Base-by-base conservation (phyloP, 2,113 vertebrate species). In the Seriola dumerili region DNA sequence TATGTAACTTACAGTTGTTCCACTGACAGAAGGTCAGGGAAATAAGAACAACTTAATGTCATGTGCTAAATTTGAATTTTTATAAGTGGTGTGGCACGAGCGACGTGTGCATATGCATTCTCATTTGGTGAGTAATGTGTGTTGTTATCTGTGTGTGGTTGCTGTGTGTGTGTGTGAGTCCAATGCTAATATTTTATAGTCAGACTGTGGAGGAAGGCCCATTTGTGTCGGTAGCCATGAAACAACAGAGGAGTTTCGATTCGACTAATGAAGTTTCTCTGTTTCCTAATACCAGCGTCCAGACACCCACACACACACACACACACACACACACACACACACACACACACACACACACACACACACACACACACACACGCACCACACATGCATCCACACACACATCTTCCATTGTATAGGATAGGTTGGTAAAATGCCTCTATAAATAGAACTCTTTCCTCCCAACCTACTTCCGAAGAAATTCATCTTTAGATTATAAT, bases 401-500 rank as follows among this genome's bases (percentile, higher is more conserved):
- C 90, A 83, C 88, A 55, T 63, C 57, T 78, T 59, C 79, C 61
- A 78, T 88, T 91, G 90, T 89, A 87, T 90, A 84, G 85, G 59
- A 86, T 76, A 73, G 88, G 94, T 93, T 90, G 84, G 94, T 90
- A 95, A 94, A 95, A 95, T 74, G 92, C 81, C 82, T 95, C 94
- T 94, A n/a, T 94, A 96, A 97, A 96, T 94, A 96, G 93, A 89
- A 77, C 84, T 95, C 90, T 90, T 92, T 93, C 82, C 90, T 91
- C 83, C 95, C 94, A 96, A 95, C 95, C 96, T 95, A 96, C 92
- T 96, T 96, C 88, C 89, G 72, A 92, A 85, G 89, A 95, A 90
- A 95, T 96, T 95, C 89, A 95, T 96, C 96, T 96, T 96, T 92
- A 93, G 89, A 92, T 95, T 94, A 93, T 97, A 96, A 95, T 95